Percentiles rank a stretch among this genome's conserved stretches.
phyloP scores from a whole-genome alignment of 2,888 invertebrate genomes.

The Xestia xanthographa region DNA sequence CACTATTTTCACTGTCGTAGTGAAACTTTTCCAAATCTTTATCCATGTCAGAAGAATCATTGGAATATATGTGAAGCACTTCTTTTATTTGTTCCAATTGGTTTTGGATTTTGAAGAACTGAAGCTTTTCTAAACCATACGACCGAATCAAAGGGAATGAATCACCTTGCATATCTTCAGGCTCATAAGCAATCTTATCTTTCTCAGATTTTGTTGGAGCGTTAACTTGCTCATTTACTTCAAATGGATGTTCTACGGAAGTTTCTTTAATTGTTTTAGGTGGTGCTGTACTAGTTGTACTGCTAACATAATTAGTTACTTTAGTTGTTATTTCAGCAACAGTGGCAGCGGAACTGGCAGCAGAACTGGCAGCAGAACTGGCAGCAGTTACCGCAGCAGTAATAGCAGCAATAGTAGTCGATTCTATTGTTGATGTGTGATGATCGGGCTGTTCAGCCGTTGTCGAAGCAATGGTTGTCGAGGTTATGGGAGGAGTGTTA shows the following conservation, averaged over 20 bases:
- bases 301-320: conserved; percentile 48
- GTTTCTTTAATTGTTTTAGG: conserved; percentile 57
- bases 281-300: conserved; percentile 39
- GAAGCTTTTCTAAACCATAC: conserved; percentile 85
- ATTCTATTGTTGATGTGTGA: conserved; percentile 23
- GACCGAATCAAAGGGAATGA: conserved; percentile 83
- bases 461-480: conserved; percentile 18
- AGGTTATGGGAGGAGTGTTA: conserved; percentile 14
- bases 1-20: conserved; percentile 77
- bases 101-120: conserved; percentile 82
- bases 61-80: conserved; percentile 83
- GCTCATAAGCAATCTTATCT: conserved; percentile 81
- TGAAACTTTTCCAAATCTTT: conserved; percentile 78
- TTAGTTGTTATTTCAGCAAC: conserved; percentile 56
- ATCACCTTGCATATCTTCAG: conserved; percentile 86
- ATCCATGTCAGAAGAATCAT: conserved; percentile 77
- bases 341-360: conserved; percentile 36
- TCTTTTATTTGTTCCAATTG: conserved; percentile 83
- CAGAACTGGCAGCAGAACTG: conserved; percentile 29
- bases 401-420: conserved; percentile 25
- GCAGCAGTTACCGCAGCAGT: conserved; percentile 12
- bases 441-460: conserved; percentile 20
- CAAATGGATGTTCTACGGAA: conserved; percentile 70
- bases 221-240: conserved; percentile 66
- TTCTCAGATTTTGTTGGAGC: conserved; percentile 49